These are phyloP conservation scores for Patella ulyssiponensis DNA, from an alignment of 2,888 invertebrate species.

Conservation along the genomic window DNA sequence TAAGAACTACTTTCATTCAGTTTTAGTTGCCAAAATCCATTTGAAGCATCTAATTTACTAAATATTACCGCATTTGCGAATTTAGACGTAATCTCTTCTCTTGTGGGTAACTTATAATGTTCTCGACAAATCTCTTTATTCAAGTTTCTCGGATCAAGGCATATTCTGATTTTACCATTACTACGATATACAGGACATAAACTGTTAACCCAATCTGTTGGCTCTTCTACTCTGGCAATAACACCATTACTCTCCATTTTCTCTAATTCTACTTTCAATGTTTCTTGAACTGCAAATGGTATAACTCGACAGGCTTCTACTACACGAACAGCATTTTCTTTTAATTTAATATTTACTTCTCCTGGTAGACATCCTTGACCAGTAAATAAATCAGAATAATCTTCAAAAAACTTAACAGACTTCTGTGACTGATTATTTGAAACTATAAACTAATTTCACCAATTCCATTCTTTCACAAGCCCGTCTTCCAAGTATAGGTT, in stretches of 20 bases:
- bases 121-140: constrained; percentile 40
- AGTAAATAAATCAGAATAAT: constrained; percentile 29
- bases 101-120: constrained; percentile 42
- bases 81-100: constrained; percentile 41
- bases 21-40: constrained; percentile 42
- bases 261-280: constrained; percentile 38
- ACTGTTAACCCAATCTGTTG: constrained; percentile 47
- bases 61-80: constrained; percentile 36
- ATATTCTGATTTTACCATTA: constrained; percentile 43
- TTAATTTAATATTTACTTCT: constrained; percentile 31
- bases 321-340: constrained; percentile 35
- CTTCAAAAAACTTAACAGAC: constrained; percentile 7
- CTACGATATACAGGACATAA: constrained; percentile 38
- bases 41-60: constrained; percentile 39
- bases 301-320: constrained; percentile 40
- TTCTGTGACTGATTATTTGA: constrained; percentile 13
- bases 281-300: constrained; percentile 35
- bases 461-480: constrained; percentile 23
- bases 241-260: constrained; percentile 33
- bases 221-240: constrained; percentile 41
- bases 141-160: constrained; percentile 44
- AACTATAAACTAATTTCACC: constrained; percentile 18
- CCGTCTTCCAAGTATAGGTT: constrained; percentile 19
- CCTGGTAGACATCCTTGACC: constrained; percentile 43
- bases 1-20: constrained; percentile 11